Evolutionary conservation across 2,113 vertebrate genomes (phyloP).

Genomic region (Ranitomeya variabilis): DNA sequence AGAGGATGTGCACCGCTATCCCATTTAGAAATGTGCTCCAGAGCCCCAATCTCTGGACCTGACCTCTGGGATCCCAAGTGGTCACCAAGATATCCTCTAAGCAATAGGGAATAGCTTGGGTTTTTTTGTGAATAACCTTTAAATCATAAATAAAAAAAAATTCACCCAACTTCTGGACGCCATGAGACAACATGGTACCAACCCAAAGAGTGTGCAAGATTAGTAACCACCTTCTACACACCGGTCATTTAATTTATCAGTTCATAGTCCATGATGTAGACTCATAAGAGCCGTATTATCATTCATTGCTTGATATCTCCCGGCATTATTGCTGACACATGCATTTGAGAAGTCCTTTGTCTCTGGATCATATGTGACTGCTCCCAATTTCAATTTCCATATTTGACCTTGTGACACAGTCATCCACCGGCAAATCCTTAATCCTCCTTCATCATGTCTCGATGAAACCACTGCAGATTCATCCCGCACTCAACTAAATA

Average conservation of each 20-base stretch:
- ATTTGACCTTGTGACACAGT: background rate
- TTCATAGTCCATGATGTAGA: background rate
- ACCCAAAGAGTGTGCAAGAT: no score
- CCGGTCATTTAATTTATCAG: background rate
- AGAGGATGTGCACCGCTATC: no score
- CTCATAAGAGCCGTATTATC: background rate
- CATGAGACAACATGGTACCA: no score
- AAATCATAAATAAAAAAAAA: no score
- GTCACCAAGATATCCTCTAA: no score
- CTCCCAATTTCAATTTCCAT: constrained; percentile 10
- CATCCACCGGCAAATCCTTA: background rate
- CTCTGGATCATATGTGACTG: background rate
- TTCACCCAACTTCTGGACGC: no score
- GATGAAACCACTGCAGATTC: background rate
- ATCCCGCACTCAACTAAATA: constrained; percentile 15
- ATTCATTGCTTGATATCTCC: background rate
- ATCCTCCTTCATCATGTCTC: background rate
- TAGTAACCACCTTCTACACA: background rate
- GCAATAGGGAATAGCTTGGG: no score
- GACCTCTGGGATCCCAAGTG: no score
- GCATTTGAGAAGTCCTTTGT: no score
- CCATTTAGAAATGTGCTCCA: no score
- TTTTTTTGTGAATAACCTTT: no score
- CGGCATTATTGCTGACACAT: background rate
- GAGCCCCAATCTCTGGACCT: no score